Evolutionary conservation across 2,888 invertebrate species (phyloP), one percentile per base, ranked within the genome.

Genomic region (Mythimna vitellina): DNA sequence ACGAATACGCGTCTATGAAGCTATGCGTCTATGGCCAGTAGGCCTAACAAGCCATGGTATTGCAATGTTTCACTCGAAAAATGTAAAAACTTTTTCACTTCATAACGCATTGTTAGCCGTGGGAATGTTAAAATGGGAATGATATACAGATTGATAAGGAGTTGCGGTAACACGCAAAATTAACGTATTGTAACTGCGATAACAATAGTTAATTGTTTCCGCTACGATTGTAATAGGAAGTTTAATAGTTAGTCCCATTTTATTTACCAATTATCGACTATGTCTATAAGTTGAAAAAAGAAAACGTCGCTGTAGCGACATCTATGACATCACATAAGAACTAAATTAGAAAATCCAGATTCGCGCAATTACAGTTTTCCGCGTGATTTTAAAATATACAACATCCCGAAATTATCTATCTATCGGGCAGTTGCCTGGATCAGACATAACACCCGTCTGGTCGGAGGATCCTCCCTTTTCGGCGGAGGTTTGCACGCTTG

Each of bases 91-190:
- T 7, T 35, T 58, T 58, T 38, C 22, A 22, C 42, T 22, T 14
- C 5, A 20, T 22, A 29, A 29, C 0, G 12, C 8, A 68, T 77
- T 74, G 69, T 85, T 74, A 49, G 53, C 61, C 75, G 76, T 84
- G 84, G 76, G 84, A 84, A 78, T 57, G 54, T 63, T 9, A 3
- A 9, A 38, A 35, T 66, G 25, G 56, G 63, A 80, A 70, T 67
- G 73, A 73, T 80, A 57, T 3, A 17, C n/a, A n/a, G n/a, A n/a
- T 56, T 60, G 83, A 83, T 83, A 82, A 80, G 25, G 25, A 25
- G 6, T 72, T 78, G 85, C 65, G 83, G 83, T 83, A 73, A 66
- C 67, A 68, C 69, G 71, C 83, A 69, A 70, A 63, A 74, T 82
- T 42, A 51, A 73, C 65, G 14, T 53, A 56, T 35, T 58, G 29